Evolutionary conservation across 2,797 vertebrate species (phyloP).

Genomic region (Graptemys geographica): DNA sequence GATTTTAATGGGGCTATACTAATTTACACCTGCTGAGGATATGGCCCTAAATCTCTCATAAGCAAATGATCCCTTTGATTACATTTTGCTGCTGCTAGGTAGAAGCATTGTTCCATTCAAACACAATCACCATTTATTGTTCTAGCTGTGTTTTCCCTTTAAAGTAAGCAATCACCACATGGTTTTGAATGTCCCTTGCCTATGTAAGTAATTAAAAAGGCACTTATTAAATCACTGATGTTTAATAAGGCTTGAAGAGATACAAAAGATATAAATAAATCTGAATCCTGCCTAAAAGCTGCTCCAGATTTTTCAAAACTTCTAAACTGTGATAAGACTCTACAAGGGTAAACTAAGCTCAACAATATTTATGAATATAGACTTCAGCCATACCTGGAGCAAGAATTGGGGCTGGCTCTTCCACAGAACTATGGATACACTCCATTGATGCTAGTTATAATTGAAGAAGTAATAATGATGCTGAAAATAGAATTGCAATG

Average conservation of each 20-base stretch:
- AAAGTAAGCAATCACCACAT: slow-evolving; percentile 2
- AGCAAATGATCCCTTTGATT: slow-evolving; percentile 40
- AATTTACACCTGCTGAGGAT: not conserved
- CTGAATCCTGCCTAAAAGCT: not conserved
- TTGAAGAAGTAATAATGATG: not conserved
- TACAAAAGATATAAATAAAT: not conserved
- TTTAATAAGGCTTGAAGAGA: not conserved
- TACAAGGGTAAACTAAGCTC: not conserved
- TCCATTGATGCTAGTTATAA: not conserved
- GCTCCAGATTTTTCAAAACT: not conserved
- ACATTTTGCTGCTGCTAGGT: slow-evolving; percentile 43
- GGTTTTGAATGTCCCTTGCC: not conserved
- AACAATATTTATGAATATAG: not conserved
- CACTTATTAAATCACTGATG: not conserved
- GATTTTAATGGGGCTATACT: slow-evolving; percentile 52
- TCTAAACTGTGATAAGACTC: not conserved
- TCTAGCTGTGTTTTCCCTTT: not conserved
- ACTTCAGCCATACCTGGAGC: not conserved
- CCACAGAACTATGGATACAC: not conserved
- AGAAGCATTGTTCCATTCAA: not conserved
- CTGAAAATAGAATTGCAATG: not conserved
- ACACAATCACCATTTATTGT: slow-evolving; percentile 13
- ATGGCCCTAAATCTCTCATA: slow-evolving; percentile 16
- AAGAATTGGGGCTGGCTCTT: not conserved
- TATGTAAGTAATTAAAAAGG: not conserved